Base-by-base conservation (phyloP, 92 coral and sea anemone species). In the Palythoa grandis region DNA sequence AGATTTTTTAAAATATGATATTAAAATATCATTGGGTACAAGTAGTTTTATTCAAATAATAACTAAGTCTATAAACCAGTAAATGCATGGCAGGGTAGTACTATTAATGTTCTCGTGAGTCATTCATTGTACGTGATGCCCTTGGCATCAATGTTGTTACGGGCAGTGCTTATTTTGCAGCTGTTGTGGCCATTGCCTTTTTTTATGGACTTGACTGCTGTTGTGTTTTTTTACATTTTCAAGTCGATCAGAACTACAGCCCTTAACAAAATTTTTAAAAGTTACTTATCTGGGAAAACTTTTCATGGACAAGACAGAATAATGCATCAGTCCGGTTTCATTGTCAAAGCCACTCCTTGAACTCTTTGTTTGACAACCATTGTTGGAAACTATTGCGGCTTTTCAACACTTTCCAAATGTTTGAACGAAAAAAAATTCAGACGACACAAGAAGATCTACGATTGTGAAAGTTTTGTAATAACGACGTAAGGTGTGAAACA, bases 121-220 rank as follows among this genome's bases (percentile, higher is more conserved):
- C 35, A 75, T 52, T 75, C 65, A 75, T 75, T 52, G 23, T 13
- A n/a, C 40, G 63, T 50, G 79, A 74, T 10, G 16, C 56, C 29
- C 56, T 6, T 9, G 63, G 60, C 79, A 74, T 74, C 2, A 60
- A 60, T 8, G 78, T 74, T 20, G 78, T 40, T 15, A 60, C 78
- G 9, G 78, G 40, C 17, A 39, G 61, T 23, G 78, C 61, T 74
- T 74, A 61, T 74, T 74, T 48, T 2, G 61, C 78, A 17, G 61
- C 78, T 11, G 78, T 35, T 11, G 78, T 74, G 78, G 78, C 78
- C 78, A 50, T 74, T 19, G 61, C 79, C 8, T 50, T 74, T 48
- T 74, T 19, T 74, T 17, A 19, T 50, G 79, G 17, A 74, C 29
- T n/a, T 74, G 17, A 22, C 79, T 74, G 20, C 13, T 19, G 15